Conservation (phyloP, 2,113 vertebrate species). For the Willisornis vidua region DNA sequence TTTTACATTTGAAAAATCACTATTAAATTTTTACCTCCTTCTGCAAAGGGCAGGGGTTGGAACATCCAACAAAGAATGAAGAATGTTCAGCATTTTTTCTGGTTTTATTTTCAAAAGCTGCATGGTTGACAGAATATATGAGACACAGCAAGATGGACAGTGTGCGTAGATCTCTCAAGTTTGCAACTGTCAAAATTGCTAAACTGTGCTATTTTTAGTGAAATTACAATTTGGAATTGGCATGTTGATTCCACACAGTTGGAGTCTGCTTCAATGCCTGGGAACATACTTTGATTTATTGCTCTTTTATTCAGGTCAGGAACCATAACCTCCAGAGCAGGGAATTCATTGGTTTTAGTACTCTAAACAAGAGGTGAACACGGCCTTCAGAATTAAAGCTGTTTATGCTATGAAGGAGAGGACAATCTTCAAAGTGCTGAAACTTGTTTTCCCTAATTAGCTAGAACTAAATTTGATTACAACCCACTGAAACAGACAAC, state of each 20-base stretch:
- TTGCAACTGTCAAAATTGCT: constrained; percentile 47
- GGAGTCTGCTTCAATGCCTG: constrained; percentile 21
- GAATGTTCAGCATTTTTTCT: background rate
- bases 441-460: constrained; percentile 40
- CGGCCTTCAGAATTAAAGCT: constrained; percentile 46
- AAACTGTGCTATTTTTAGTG: constrained; percentile 50
- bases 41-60: background rate
- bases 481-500: constrained; percentile 26
- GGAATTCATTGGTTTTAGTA: background rate
- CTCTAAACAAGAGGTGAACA: background rate
- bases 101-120: background rate
- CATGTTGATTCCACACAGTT: constrained; percentile 44
- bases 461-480: constrained; percentile 25
- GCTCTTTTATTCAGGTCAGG: constrained; percentile 60
- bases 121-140: background rate
- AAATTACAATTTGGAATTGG: constrained; percentile 53
- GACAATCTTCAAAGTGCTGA: constrained; percentile 14
- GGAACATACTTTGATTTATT: constrained; percentile 64
- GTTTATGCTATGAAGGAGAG: background rate
- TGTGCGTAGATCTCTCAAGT: constrained; percentile 27
- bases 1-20: background rate
- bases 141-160: constrained; percentile 37
- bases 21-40: background rate
- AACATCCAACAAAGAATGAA: background rate
- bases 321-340: constrained; percentile 43